These are phyloP conservation scores for Ciconia nigra DNA, from an alignment of 2,797 vertebrate species.

Conservation along the genomic window DNA sequence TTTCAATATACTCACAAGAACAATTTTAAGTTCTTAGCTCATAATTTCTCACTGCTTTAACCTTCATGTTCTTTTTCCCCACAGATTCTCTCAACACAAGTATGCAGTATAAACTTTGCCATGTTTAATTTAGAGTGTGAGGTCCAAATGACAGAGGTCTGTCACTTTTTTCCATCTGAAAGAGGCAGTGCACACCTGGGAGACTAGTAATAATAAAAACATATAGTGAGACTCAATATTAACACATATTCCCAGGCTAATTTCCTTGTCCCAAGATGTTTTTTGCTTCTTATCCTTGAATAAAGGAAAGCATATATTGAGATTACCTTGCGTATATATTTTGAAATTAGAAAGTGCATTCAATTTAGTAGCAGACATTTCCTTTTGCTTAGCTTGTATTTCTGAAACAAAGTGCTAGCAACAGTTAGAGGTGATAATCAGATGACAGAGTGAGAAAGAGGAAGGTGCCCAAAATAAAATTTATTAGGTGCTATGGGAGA, in stretches of 20 bases:
- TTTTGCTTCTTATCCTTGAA: background rate
- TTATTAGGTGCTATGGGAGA: background rate
- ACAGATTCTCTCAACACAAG: background rate
- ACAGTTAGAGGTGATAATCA: background rate
- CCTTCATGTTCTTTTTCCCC: background rate
- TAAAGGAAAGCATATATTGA: background rate
- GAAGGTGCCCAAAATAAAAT: background rate
- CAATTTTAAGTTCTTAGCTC: background rate
- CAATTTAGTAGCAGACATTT: background rate
- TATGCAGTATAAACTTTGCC: background rate
- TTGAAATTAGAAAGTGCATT: background rate
- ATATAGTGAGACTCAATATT: background rate
- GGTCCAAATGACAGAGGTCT: background rate
- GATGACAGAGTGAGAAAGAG: background rate
- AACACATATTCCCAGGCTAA: background rate
- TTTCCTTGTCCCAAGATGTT: background rate
- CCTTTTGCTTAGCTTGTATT: background rate
- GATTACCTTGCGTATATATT: background rate
- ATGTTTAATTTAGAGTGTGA: background rate
- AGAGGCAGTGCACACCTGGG: background rate
- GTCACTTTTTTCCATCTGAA: background rate
- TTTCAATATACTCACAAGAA: background rate
- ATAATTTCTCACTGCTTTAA: background rate
- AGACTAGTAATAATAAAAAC: background rate
- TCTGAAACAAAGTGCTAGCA: background rate